Evolutionary conservation across 2,113 vertebrate species (phyloP).

Genomic region (Spheniscus mendiculus): DNA sequence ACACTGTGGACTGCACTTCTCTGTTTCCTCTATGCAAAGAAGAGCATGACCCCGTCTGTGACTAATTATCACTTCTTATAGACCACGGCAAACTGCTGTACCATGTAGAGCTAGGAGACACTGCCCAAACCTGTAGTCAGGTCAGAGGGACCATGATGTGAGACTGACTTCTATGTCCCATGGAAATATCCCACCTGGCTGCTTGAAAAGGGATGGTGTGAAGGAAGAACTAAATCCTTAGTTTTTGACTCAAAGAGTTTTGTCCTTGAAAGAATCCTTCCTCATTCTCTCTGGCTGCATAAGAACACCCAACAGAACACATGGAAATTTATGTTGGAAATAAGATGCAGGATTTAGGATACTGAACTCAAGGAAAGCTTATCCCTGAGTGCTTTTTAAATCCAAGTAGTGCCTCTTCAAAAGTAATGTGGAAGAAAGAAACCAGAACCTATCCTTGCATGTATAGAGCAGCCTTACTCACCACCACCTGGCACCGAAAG

Average conservation of each 20-base stretch:
- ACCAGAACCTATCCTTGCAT: not conserved
- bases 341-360: not conserved
- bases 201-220: not conserved
- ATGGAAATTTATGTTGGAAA: not conserved
- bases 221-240: not conserved
- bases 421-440: not conserved
- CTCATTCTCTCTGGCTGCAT: not conserved
- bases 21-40: not conserved
- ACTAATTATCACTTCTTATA: constrained; percentile 47
- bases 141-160: not conserved
- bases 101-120: not conserved
- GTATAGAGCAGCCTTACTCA: not conserved
- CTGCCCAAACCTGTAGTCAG: not conserved
- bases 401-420: not conserved
- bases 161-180: not conserved
- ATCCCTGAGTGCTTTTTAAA: not conserved
- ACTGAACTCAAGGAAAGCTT: not conserved
- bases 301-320: not conserved
- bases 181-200: not conserved
- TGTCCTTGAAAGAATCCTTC: not conserved
- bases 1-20: not conserved
- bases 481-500: not conserved
- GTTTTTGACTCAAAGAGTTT: not conserved
- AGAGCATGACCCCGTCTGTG: not conserved
- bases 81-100: not conserved